Evolutionary conservation across 2,113 vertebrate genomes (phyloP).

Genomic region (Eidolon helvum): DNA sequence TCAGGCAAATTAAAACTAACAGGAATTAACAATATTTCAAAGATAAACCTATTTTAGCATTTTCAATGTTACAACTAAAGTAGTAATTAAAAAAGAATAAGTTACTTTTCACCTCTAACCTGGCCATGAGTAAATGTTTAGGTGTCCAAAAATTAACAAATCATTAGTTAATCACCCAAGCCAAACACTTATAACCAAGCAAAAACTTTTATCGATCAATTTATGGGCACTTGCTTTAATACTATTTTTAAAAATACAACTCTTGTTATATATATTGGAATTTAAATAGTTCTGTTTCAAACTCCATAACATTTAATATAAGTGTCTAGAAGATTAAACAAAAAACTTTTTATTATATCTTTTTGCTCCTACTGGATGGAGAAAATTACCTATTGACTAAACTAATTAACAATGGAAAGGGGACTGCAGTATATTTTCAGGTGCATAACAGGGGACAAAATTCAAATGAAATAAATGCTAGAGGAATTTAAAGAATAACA

Average conservation of each 20-base stretch:
- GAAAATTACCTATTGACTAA: not conserved
- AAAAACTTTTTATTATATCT: not conserved
- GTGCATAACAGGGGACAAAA: not conserved
- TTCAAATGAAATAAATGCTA: not conserved
- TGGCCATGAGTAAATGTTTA: not conserved
- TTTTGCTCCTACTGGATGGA: not conserved
- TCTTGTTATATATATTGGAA: not conserved
- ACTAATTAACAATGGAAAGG: not conserved
- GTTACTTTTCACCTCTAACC: not conserved
- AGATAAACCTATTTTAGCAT: constrained; percentile 1
- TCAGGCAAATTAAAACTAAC: not conserved
- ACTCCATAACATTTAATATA: not conserved
- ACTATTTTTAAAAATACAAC: not conserved
- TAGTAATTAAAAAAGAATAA: not conserved
- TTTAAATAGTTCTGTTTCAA: not conserved
- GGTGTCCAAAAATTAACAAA: not conserved
- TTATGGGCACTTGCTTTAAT: not conserved
- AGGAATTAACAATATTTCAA: not conserved
- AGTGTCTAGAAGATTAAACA: not conserved
- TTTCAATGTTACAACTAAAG: not conserved
- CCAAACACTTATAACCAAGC: not conserved
- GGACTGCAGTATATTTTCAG: not conserved
- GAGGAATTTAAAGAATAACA: not conserved
- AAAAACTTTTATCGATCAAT: not conserved
- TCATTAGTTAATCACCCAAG: not conserved